These are phyloP conservation scores for Crax fasciolata DNA, from an alignment of 2,797 vertebrate genomes.

Conservation along the genomic window DNA sequence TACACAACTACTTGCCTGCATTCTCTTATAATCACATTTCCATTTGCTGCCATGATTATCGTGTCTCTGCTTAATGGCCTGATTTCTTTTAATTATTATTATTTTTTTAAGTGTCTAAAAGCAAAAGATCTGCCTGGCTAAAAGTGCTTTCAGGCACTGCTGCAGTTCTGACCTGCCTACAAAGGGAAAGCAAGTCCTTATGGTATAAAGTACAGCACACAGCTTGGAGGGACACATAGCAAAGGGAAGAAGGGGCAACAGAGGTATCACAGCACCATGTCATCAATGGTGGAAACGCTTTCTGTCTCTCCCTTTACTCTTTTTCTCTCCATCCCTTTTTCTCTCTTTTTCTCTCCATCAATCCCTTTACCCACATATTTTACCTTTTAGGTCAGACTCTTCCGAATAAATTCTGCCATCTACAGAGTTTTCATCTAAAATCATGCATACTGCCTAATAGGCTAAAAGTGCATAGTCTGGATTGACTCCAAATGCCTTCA, in stretches of 20 bases:
- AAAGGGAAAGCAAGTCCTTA: not conserved
- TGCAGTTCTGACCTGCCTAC: not conserved
- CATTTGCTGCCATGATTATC: not conserved
- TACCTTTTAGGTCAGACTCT: not conserved
- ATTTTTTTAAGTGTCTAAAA: not conserved
- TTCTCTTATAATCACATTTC: not conserved
- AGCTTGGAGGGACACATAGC: not conserved
- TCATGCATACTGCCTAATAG: not conserved
- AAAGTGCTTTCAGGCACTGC: not conserved
- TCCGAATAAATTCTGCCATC: not conserved
- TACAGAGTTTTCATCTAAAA: not conserved
- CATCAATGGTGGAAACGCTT: not conserved
- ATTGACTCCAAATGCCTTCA: not conserved
- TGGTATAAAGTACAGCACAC: not conserved
- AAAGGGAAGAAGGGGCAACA: too few relatives aligned
- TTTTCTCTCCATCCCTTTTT: too few relatives aligned
- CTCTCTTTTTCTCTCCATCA: too few relatives aligned
- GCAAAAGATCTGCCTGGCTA: not conserved
- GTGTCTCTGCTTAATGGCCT: accelerated
- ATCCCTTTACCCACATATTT: not conserved
- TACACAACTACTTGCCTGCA: not conserved
- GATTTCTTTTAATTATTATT: not conserved
- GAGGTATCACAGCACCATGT: not conserved
- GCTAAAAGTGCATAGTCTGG: not conserved
- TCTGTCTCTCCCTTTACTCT: not conserved